A percentile compares a stretch with the other conserved stretches of the same genome.
These are phyloP conservation scores for Hydrocynus forskahlii DNA, from an alignment of 2,797 vertebrate species.

Conservation along the genomic window DNA sequence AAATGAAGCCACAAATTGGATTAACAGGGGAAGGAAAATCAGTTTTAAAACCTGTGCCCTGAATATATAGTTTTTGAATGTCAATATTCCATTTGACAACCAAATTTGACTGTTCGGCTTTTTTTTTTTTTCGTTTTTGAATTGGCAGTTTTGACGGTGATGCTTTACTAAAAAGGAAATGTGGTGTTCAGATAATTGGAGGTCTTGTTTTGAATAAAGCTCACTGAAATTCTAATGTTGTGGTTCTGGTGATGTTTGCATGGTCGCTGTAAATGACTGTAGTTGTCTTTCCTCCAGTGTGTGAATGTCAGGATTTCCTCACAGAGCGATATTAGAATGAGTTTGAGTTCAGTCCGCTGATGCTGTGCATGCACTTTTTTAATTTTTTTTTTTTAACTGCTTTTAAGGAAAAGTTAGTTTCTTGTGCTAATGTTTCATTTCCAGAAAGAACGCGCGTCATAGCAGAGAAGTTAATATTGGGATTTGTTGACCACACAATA, in stretches of 20 bases:
- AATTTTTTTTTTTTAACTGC: too few species aligned
- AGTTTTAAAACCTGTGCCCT: slow-evolving; percentile 63
- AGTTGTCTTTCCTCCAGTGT: too few species aligned
- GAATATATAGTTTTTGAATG: slow-evolving; percentile 62
- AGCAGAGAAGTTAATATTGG: too few species aligned
- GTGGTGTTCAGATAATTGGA: slow-evolving; percentile 67
- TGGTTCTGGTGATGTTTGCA: not conserved
- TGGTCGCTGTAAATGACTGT: too few species aligned
- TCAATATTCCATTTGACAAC: slow-evolving; percentile 51
- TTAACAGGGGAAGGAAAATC: slow-evolving; percentile 63
- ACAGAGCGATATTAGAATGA: too few species aligned
- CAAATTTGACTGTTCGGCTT: slow-evolving; percentile 70
- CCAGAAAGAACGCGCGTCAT: too few species aligned
- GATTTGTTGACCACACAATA: too few species aligned
- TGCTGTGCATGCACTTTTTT: too few species aligned
- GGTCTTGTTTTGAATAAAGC: slow-evolving; percentile 91
- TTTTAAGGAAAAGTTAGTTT: too few species aligned
- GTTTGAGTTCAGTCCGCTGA: too few species aligned
- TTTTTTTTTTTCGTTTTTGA: slow-evolving; percentile 60
- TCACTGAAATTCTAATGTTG: slow-evolving; percentile 91
- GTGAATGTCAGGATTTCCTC: too few species aligned
- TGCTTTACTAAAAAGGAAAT: slow-evolving; percentile 66
- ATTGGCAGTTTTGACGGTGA: slow-evolving; percentile 80
- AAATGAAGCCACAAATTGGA: slow-evolving; percentile 59
- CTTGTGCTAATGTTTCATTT: too few species aligned